Evolutionary conservation across 2,888 invertebrate genomes (phyloP).

Genomic region (Papilio protenor): DNA sequence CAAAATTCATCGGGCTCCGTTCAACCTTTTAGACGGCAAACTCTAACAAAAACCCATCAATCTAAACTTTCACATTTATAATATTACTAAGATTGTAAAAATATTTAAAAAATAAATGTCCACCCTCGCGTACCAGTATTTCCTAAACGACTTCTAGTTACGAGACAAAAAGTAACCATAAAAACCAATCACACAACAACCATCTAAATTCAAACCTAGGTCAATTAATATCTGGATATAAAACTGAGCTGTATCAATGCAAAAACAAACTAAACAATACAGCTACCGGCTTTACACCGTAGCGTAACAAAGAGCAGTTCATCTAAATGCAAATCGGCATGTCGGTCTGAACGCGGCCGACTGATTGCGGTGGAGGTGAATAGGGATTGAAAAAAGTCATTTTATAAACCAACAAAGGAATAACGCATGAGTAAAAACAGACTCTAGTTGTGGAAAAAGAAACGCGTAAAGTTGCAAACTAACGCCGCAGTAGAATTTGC

Average conservation of each 20-base stretch:
- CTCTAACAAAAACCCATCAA: no score
- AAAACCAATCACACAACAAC: not conserved
- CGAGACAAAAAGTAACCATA: not conserved
- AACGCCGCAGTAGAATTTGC: no score
- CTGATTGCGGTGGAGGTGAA: slow-evolving; percentile 23
- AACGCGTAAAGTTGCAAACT: no score
- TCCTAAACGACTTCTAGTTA: not conserved
- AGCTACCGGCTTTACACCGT: slow-evolving; percentile 27
- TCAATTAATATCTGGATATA: not conserved
- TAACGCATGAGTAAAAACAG: not conserved
- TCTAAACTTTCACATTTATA: no score
- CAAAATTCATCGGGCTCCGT: no score
- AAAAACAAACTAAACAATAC: slow-evolving; percentile 20
- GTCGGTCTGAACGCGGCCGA: slow-evolving; percentile 14
- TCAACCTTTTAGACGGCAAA: no score
- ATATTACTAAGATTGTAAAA: no score
- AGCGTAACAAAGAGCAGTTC: slow-evolving; percentile 31
- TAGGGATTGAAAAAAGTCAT: not conserved
- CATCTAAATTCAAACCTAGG: not conserved
- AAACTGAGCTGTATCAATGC: not conserved
- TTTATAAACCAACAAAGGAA: slow-evolving; percentile 9
- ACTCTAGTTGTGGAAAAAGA: not conserved
- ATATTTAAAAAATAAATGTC: no score
- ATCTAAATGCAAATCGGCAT: slow-evolving; percentile 42
- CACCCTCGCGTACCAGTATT: no score